A percentile compares a stretch with the other conserved stretches of the same genome.
These are phyloP conservation scores for Caenorhabditis panamensis DNA, from an alignment of 2,888 invertebrate species.

Conservation along the genomic window DNA sequence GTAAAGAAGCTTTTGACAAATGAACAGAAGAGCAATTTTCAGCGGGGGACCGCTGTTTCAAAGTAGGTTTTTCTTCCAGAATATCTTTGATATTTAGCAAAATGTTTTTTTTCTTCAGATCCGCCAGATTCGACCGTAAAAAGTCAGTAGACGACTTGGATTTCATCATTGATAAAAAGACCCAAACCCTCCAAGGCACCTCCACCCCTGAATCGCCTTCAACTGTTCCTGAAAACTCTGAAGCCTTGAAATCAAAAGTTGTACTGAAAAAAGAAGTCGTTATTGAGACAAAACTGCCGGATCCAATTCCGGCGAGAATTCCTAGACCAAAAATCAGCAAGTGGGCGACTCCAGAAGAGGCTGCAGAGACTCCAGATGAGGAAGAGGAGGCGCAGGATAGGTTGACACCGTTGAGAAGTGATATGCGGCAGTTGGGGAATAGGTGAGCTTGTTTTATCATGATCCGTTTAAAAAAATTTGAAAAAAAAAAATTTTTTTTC, in stretches of 20 bases:
- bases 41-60: slow-evolving; percentile 63
- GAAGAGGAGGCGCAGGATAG: slow-evolving; percentile 76
- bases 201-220: slow-evolving; percentile 52
- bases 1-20: slow-evolving; percentile 79
- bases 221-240: slow-evolving; percentile 60
- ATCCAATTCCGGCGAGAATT: slow-evolving; percentile 78
- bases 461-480: too few relatives aligned
- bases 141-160: slow-evolving; percentile 73
- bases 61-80: slow-evolving; percentile 32
- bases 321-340: slow-evolving; percentile 80
- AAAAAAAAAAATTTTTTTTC: too few relatives aligned
- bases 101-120: slow-evolving; percentile 23
- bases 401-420: slow-evolving; percentile 72
- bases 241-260: slow-evolving; percentile 76
- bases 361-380: slow-evolving; percentile 72
- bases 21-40: slow-evolving; percentile 70
- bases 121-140: slow-evolving; percentile 65
- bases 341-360: slow-evolving; percentile 66
- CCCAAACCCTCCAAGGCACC: too few relatives aligned
- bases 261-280: slow-evolving; percentile 74
- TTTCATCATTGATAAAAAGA: slow-evolving; percentile 78
- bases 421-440: slow-evolving; percentile 59
- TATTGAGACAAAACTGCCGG: slow-evolving; percentile 67
- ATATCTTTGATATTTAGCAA: not conserved
- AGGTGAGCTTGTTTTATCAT: slow-evolving; percentile 34